A percentile compares a stretch with the other conserved stretches of the same genome.
These are phyloP conservation scores for Caenorhabditis afra DNA, from an alignment of 2,888 invertebrate genomes.

Conservation along the genomic window DNA sequence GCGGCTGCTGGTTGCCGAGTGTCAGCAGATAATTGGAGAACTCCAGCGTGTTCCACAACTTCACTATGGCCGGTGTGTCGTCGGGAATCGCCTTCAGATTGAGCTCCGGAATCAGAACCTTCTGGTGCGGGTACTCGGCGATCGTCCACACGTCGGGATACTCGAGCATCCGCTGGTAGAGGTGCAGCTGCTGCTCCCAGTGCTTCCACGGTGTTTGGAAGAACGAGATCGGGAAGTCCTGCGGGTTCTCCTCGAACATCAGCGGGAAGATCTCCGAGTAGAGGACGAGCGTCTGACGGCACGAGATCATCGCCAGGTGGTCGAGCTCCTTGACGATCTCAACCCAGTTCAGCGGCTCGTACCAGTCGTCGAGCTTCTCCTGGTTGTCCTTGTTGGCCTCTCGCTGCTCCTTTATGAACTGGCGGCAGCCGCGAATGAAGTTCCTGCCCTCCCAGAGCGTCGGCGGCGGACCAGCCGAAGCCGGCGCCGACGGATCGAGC, in stretches of 20 bases:
- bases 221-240: slow-evolving; percentile 87
- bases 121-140: slow-evolving; percentile 90
- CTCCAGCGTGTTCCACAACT: slow-evolving; percentile 87
- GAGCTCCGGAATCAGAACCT: slow-evolving; percentile 90
- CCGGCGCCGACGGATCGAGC: too few relatives aligned
- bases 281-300: slow-evolving; percentile 85
- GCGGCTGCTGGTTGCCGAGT: slow-evolving; percentile 89
- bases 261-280: slow-evolving; percentile 89
- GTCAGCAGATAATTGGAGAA: slow-evolving; percentile 91
- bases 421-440: slow-evolving; percentile 6
- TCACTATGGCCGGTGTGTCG: slow-evolving; percentile 83
- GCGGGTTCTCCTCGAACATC: slow-evolving; percentile 82
- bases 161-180: slow-evolving; percentile 90
- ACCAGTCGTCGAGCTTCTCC: slow-evolving; percentile 13
- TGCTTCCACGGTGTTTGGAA: slow-evolving; percentile 94
- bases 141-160: slow-evolving; percentile 95
- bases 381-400: neutral
- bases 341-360: slow-evolving; percentile 87
- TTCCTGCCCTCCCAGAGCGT: slow-evolving; percentile 9
- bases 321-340: slow-evolving; percentile 94
- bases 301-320: slow-evolving; percentile 43
- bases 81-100: slow-evolving; percentile 91
- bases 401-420: slow-evolving; percentile 14
- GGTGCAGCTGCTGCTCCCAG: slow-evolving; percentile 84
- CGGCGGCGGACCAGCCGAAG: too few relatives aligned